Evolutionary conservation across 1,140 invertebrate genomes (phyloP).

Genomic region (Dufourea novaeangliae): DNA sequence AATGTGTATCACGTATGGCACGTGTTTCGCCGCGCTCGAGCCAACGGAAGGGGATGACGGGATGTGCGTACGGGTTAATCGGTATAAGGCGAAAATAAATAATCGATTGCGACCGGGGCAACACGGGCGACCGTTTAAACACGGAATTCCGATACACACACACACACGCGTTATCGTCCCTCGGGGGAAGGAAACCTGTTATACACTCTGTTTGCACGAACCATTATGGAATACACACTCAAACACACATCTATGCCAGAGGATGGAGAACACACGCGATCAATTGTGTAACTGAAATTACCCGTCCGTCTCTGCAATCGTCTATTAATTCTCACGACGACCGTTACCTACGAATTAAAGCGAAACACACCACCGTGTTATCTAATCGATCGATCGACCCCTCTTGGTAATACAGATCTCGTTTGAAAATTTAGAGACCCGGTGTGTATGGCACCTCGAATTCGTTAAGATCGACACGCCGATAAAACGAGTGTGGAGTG

Average conservation of each 20-base stretch:
- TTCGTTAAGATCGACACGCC: too few species aligned
- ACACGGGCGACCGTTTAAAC: conserved; percentile 20
- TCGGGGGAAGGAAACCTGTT: conserved; percentile 34
- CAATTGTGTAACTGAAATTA: conserved; percentile 42
- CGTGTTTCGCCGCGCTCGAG: conserved; percentile 22
- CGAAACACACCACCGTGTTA: too few species aligned
- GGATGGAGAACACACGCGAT: conserved; percentile 14
- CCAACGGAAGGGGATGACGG: too few species aligned
- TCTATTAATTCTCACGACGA: conserved; percentile 26
- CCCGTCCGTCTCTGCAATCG: conserved; percentile 25
- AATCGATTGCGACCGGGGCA: conserved; percentile 15
- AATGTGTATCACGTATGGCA: conserved; percentile 38
- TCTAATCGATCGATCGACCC: background rate
- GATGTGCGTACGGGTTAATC: too few species aligned
- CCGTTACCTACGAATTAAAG: conserved; percentile 25
- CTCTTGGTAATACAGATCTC: too few species aligned
- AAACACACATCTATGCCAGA: background rate
- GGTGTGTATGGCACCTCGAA: background rate
- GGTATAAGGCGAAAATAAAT: conserved; percentile 41
- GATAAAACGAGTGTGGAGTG: too few species aligned
- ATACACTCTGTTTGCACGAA: conserved; percentile 26
- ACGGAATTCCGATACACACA: conserved; percentile 12
- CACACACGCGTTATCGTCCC: too few species aligned
- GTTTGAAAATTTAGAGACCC: too few species aligned
- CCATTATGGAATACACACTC: conserved; percentile 39